Evolutionary conservation across 2,113 vertebrate genomes (phyloP), one percentile per base, ranked within the genome.

Genomic region (Excalfactoria chinensis): DNA sequence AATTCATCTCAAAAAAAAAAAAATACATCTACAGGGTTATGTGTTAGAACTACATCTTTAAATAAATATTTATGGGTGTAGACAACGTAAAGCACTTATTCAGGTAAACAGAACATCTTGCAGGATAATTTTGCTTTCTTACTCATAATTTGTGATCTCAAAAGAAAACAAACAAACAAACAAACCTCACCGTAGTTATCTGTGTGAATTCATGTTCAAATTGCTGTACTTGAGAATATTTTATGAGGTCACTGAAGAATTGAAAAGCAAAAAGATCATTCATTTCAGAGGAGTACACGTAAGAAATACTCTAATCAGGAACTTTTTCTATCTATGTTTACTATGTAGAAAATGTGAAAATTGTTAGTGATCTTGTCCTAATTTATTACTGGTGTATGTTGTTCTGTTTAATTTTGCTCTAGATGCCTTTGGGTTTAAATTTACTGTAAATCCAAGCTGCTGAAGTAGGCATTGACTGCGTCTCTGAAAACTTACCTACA

Each of bases 361-460:
- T n/a, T 72, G 44, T 49, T 34, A 49, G 13, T 25, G 14, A 37
- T 76, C n/a, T 81, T 94, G 21, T 74, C 74, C 11, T 53, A 56
- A 35, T 28, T 5, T 35, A n/a, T 41, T 90, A 34, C 7, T 86
- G 64, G 30, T 2, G 74, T 81, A 53, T 37, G 53, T 22, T 62
- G 2, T 40, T 86, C 8, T 82, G 16, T 93, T 93, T 93, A 78
- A 49, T 82, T 66, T 55, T 75, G 62, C 37, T 30, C 49, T 76
- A 35, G 9, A 37, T 63, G 59, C 69, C 77, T 93, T 68, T 59
- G 80, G 67, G 55, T 55, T 93, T 69, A 90, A 69, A 92, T 89
- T 88, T 92, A 73, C 78, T 76, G 81, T 95, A 94, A 96, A 95
- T 87, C 78, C 59, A 92, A 79, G 77, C 56, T 93, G 77, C 86